Evolutionary conservation across 2,888 invertebrate species (phyloP).

Genomic region (Drosophila mercatorum): DNA sequence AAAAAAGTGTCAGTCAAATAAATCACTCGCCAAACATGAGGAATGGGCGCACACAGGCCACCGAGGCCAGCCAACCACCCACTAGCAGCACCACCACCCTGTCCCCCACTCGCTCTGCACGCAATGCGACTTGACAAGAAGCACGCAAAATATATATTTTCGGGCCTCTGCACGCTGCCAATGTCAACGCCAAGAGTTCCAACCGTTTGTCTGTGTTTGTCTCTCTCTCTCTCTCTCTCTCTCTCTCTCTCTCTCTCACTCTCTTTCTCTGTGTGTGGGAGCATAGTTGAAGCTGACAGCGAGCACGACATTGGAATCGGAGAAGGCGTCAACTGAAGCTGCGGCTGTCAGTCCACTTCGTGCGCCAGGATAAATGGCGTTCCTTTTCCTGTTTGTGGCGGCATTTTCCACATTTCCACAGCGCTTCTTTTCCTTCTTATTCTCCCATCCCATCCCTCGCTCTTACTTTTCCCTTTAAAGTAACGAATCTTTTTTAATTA

Average conservation of each 20-base stretch:
- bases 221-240: not conserved
- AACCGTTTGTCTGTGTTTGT: conserved; percentile 48
- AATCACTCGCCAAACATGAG: conserved; percentile 79
- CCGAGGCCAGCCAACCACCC: not conserved
- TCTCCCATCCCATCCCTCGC: not conserved
- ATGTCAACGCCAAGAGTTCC: conserved; percentile 72
- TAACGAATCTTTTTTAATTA: conserved; percentile 72
- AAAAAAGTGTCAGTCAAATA: conserved; percentile 82
- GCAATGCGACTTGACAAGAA: conserved; percentile 61
- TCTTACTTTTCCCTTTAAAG: conserved; percentile 6
- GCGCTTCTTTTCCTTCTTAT: not conserved
- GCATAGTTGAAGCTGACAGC: conserved; percentile 78
- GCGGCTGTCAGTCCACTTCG: conserved; percentile 48
- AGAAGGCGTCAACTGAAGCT: conserved; percentile 39
- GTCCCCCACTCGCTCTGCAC: conserved; percentile 10
- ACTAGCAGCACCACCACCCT: not conserved
- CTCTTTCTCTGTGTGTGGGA: conserved; percentile 32
- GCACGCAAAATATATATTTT: conserved; percentile 66
- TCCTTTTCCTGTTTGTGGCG: conserved; percentile 21
- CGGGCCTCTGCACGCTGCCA: conserved; percentile 61
- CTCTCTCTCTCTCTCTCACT: too few relatives aligned
- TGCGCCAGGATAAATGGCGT: conserved; percentile 49
- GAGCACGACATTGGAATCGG: conserved; percentile 44
- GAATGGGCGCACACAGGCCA: conserved; percentile 39
- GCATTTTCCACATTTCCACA: conserved; percentile 9